A percentile compares a stretch with the other conserved stretches of the same genome.
These are phyloP conservation scores for Heliconius sara DNA, from an alignment of 2,888 invertebrate species.

Conservation along the genomic window DNA sequence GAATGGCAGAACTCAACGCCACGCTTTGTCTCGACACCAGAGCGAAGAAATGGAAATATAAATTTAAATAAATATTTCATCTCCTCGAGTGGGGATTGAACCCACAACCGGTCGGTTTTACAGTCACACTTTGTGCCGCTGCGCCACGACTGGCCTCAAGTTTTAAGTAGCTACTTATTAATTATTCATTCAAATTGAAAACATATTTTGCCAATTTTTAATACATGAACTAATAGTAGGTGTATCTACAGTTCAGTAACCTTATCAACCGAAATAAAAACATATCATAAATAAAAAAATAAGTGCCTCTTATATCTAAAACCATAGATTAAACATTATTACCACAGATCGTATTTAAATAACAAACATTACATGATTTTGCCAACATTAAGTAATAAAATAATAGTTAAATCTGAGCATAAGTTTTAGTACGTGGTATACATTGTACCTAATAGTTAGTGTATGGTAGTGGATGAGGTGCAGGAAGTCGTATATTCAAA, in stretches of 20 bases:
- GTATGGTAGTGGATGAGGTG: too few relatives aligned
- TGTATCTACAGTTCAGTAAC: not conserved
- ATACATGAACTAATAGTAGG: not conserved
- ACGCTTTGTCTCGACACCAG: too few relatives aligned
- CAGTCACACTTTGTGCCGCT: too few relatives aligned
- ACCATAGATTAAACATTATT: constrained; percentile 3
- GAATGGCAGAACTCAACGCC: too few relatives aligned
- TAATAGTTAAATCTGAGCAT: not conserved
- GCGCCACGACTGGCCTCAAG: too few relatives aligned
- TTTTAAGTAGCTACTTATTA: not conserved
- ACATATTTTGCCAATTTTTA: not conserved
- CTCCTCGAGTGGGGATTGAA: too few relatives aligned
- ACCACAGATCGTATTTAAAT: constrained; percentile 11
- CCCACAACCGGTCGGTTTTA: too few relatives aligned
- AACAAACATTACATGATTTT: not conserved
- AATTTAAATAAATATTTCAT: too few relatives aligned
- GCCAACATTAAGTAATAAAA: not conserved
- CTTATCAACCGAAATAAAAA: not conserved
- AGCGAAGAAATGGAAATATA: too few relatives aligned
- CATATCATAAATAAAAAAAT: not conserved
- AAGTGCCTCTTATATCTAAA: constrained; percentile 7
- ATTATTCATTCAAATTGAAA: not conserved
- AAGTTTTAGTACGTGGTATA: not conserved
- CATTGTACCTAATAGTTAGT: too few relatives aligned
- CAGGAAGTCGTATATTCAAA: too few relatives aligned